Evolutionary conservation across 2,888 invertebrate species (phyloP).

Genomic region (Eustalomyia histrio): DNA sequence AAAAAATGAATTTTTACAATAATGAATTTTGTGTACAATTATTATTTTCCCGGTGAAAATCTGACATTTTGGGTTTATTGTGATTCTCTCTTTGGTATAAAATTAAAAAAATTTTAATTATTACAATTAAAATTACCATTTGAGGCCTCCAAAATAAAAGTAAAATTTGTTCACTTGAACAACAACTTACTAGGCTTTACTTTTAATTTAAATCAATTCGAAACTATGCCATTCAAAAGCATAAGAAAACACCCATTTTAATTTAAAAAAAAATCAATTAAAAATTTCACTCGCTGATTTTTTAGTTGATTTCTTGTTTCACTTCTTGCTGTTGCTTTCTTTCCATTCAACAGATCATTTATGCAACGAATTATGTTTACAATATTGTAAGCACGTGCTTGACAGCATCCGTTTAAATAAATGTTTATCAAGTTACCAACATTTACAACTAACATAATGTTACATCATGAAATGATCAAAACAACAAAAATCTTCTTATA

Average conservation of each 20-base stretch:
- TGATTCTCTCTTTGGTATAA: too few species aligned
- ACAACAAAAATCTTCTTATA: not conserved
- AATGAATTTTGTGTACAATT: too few species aligned
- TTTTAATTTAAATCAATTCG: too few species aligned
- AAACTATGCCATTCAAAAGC: too few species aligned
- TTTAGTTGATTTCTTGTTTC: not conserved
- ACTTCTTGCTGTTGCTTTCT: not conserved
- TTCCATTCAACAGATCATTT: conserved; percentile 28
- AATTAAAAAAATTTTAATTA: too few species aligned
- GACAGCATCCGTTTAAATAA: conserved; percentile 16
- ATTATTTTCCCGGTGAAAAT: too few species aligned
- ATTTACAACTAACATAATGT: not conserved
- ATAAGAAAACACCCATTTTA: not conserved
- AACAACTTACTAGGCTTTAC: too few species aligned
- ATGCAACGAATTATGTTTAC: conserved; percentile 27
- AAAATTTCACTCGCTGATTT: not conserved
- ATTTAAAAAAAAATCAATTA: not conserved
- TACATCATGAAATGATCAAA: not conserved
- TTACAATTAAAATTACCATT: too few species aligned
- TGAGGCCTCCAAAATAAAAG: too few species aligned
- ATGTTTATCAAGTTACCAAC: not conserved
- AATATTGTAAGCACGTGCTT: conserved; percentile 46
- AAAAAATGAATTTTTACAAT: too few species aligned
- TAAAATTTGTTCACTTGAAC: too few species aligned
- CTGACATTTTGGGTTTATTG: too few species aligned